Evolutionary conservation across 2,113 vertebrate genomes (phyloP).

Genomic region (Ctenodactylus gundi): DNA sequence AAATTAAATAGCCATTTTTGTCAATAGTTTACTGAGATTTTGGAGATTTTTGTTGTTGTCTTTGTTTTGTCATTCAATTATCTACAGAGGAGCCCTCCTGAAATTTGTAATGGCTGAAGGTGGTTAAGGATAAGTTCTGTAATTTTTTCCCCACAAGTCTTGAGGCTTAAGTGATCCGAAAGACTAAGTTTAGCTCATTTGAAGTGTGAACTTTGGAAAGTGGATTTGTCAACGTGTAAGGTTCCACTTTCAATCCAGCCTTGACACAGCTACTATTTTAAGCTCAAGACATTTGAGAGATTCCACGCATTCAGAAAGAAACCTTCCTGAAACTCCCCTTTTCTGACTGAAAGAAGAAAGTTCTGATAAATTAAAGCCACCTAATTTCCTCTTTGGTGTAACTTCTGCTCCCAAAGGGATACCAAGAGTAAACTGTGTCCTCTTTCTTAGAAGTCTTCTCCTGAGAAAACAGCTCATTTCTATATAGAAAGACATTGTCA

Average conservation of each 20-base stretch:
- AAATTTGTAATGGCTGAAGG: background rate
- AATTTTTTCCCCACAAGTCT: background rate
- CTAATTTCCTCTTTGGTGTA: background rate
- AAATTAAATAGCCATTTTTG: background rate
- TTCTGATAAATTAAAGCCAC: background rate
- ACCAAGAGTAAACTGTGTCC: background rate
- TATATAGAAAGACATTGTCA: background rate
- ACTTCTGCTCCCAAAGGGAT: background rate
- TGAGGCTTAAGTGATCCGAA: background rate
- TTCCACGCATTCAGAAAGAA: background rate
- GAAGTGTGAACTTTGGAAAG: slow-evolving; percentile 22
- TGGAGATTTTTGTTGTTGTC: too few species aligned
- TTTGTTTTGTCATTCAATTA: slow-evolving; percentile 20
- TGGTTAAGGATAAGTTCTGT: background rate
- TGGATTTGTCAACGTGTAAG: background rate
- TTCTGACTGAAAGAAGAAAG: slow-evolving; percentile 6
- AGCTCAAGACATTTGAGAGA: slow-evolving; percentile 31
- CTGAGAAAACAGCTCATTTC: accelerated
- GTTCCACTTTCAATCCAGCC: background rate
- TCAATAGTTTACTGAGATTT: background rate
- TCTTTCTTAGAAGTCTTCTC: background rate
- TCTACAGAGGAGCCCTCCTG: background rate
- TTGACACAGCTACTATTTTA: background rate
- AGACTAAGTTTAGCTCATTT: background rate
- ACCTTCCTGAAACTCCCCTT: background rate